A percentile compares a stretch with the other conserved stretches of the same genome.
phyloP scores from a whole-genome alignment of 2,797 vertebrate genomes.

The Phylloscopus collybita region DNA sequence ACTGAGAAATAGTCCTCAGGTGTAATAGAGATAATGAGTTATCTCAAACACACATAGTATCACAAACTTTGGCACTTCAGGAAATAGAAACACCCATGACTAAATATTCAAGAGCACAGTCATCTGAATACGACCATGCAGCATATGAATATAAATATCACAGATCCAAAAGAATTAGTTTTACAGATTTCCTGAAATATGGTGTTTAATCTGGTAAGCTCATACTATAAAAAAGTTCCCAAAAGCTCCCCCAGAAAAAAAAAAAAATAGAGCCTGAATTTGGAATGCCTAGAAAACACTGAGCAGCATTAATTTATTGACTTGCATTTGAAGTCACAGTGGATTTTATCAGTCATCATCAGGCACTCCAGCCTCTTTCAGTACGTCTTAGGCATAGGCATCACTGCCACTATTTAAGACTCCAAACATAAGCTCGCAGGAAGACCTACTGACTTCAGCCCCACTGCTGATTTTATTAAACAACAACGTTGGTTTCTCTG shows the following conservation, averaged over 20 bases:
- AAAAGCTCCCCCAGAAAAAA: not conserved
- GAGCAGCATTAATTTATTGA: not conserved
- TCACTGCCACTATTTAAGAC: not conserved
- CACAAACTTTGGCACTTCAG: not conserved
- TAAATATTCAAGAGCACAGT: not conserved
- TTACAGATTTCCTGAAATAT: not conserved
- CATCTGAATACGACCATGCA: not conserved
- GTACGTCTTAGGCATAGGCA: not conserved
- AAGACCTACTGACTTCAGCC: not conserved
- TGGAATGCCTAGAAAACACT: not conserved
- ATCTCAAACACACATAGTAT: rapidly evolving
- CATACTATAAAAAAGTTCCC: not conserved
- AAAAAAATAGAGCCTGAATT: not conserved
- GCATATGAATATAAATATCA: not conserved
- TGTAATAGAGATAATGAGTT: not conserved
- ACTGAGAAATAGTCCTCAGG: not conserved
- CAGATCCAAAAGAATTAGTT: not conserved
- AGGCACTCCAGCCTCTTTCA: not conserved
- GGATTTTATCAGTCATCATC: not conserved
- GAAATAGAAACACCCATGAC: not conserved
- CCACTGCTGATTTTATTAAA: not conserved
- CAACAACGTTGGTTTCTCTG: not conserved
- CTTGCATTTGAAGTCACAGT: not conserved
- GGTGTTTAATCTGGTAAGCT: not conserved
- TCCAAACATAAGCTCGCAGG: not conserved